A percentile compares a stretch with the other conserved stretches of the same genome.
Evolutionary conservation across 2,888 invertebrate genomes (phyloP).

Genomic region (Xestia rhomboidea): DNA sequence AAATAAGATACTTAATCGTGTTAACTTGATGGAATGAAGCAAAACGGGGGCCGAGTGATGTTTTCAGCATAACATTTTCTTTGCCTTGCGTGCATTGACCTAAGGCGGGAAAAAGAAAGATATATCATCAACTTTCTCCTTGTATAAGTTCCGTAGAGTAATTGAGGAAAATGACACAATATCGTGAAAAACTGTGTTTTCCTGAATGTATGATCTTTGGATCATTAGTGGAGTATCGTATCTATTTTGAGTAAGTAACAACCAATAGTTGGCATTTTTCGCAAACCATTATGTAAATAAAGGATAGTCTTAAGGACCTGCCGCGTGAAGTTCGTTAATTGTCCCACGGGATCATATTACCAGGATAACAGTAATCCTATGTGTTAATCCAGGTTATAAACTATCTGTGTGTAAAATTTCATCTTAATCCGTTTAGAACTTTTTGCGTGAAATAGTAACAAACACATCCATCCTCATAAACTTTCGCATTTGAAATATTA

Average conservation of each 20-base stretch:
- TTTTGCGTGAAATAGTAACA: too few species aligned
- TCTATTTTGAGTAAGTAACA: background rate
- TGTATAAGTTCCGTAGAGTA: conserved; percentile 45
- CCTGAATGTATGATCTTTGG: conserved; percentile 17
- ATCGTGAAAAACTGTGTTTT: conserved; percentile 10
- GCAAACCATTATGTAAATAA: too few species aligned
- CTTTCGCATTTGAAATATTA: too few species aligned
- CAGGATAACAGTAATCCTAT: too few species aligned
- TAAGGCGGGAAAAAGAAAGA: conserved; percentile 34
- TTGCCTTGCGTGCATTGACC: conserved; percentile 36
- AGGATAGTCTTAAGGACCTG: background rate
- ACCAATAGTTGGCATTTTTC: background rate
- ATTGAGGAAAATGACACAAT: conserved; percentile 62
- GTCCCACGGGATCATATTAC: too few species aligned
- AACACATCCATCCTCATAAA: too few species aligned
- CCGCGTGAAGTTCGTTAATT: too few species aligned
- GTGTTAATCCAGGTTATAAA: too few species aligned
- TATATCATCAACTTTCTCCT: conserved; percentile 52
- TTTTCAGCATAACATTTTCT: conserved; percentile 19
- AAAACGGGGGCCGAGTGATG: background rate
- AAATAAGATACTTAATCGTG: background rate
- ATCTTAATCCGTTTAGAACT: too few species aligned
- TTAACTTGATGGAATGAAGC: background rate
- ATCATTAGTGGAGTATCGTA: background rate
- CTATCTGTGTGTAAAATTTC: too few species aligned